These are phyloP conservation scores for Corythornis vintsioides DNA, from an alignment of 2,113 vertebrate genomes.

Conservation along the genomic window DNA sequence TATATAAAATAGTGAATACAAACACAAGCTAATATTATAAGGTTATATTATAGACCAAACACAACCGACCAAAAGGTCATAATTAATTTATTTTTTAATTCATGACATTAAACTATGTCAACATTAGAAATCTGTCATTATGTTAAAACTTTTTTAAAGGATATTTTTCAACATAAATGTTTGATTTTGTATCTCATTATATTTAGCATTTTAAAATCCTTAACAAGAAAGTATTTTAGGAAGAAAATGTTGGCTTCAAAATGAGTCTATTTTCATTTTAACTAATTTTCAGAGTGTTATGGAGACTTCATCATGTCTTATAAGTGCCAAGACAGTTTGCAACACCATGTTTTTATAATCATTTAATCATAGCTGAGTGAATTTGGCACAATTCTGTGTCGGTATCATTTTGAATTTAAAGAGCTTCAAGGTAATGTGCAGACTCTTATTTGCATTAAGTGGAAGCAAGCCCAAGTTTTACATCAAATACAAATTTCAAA, in stretches of 20 bases:
- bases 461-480: constrained; percentile 9
- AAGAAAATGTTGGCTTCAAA: background rate
- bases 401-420: constrained; percentile 21
- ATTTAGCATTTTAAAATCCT: background rate
- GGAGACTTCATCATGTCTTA: background rate
- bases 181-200: background rate
- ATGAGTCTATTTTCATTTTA: background rate
- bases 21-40: background rate
- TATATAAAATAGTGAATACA: background rate
- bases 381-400: constrained; percentile 17
- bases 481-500: constrained; percentile 2
- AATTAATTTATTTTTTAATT: background rate
- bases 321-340: background rate
- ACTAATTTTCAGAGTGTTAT: background rate
- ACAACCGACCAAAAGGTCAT: background rate
- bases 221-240: background rate
- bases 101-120: background rate
- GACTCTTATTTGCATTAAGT: background rate
- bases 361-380: constrained; percentile 20
- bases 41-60: background rate
- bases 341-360: constrained; percentile 3
- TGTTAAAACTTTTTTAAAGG: background rate
- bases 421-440: background rate
- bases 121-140: background rate
- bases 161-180: background rate